A percentile compares a stretch with the other conserved stretches of the same genome.
Conservation (phyloP, 2,113 vertebrate genomes). For the Varanus komodoensis region DNA sequence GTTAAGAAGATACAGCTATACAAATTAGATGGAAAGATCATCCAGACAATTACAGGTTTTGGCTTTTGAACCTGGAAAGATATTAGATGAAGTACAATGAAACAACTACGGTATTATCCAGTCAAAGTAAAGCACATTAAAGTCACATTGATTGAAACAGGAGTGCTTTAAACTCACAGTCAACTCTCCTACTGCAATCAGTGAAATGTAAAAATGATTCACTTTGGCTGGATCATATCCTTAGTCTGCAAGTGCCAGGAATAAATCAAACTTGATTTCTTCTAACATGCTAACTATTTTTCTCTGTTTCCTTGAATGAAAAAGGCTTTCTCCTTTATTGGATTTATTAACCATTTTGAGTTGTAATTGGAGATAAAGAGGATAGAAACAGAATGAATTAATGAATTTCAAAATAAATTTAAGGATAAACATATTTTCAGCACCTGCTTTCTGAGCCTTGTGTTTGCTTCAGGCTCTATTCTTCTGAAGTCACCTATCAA, state of each 20-base stretch:
- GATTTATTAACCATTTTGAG: not conserved
- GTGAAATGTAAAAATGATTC: not conserved
- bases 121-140: not conserved
- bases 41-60: not conserved
- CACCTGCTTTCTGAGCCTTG: constrained; percentile 1
- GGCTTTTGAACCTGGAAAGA: not conserved
- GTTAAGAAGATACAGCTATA: too few species aligned
- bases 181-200: not conserved
- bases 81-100: not conserved
- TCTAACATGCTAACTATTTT: not conserved
- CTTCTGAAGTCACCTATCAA: not conserved
- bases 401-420: not conserved
- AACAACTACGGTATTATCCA: not conserved
- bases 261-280: too few species aligned
- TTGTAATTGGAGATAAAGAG: not conserved
- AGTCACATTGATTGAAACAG: not conserved
- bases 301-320: not conserved
- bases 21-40: not conserved
- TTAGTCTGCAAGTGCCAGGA: not conserved
- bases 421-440: not conserved
- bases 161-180: not conserved
- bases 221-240: not conserved
- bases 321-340: not conserved
- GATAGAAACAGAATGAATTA: not conserved
- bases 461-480: not conserved